Conservation (phyloP, 2,888 invertebrate genomes). For the Agriopis marginaria region DNA sequence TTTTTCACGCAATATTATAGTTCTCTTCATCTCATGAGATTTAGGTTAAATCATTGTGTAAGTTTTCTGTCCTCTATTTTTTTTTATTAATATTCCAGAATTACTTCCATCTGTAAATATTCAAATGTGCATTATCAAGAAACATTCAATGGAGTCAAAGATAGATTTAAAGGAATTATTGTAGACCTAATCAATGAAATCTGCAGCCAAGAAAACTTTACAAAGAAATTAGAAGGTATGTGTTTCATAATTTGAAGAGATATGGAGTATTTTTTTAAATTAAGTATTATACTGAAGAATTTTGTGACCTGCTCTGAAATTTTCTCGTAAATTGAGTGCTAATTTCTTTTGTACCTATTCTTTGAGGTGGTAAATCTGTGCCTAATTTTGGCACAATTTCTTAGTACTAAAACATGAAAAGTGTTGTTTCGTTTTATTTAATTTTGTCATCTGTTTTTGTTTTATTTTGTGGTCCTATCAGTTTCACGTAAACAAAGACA, state of each 20-base stretch:
- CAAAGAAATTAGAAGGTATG: conserved; percentile 64
- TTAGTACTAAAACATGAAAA: no score
- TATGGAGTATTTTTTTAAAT: no score
- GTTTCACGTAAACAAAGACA: no score
- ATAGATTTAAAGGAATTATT: conserved; percentile 72
- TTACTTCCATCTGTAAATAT: conserved; percentile 42
- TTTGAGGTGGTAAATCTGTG: no score
- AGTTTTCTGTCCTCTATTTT: background rate
- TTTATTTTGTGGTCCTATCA: no score
- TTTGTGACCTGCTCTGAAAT: no score
- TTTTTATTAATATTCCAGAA: conserved; percentile 47
- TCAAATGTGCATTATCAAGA: conserved; percentile 42
- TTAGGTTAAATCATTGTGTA: background rate
- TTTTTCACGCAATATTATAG: background rate
- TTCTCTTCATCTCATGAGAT: background rate
- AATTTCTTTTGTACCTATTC: no score
- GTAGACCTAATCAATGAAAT: conserved; percentile 62
- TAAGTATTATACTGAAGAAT: no score
- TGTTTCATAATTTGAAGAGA: background rate
- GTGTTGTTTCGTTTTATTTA: no score
- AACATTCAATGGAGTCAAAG: conserved; percentile 61
- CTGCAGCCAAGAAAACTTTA: conserved; percentile 55
- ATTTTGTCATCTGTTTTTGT: no score
- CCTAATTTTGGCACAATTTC: no score
- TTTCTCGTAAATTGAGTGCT: no score